Conservation (phyloP, 2,888 invertebrate genomes). For the Nomada ferruginata region DNA sequence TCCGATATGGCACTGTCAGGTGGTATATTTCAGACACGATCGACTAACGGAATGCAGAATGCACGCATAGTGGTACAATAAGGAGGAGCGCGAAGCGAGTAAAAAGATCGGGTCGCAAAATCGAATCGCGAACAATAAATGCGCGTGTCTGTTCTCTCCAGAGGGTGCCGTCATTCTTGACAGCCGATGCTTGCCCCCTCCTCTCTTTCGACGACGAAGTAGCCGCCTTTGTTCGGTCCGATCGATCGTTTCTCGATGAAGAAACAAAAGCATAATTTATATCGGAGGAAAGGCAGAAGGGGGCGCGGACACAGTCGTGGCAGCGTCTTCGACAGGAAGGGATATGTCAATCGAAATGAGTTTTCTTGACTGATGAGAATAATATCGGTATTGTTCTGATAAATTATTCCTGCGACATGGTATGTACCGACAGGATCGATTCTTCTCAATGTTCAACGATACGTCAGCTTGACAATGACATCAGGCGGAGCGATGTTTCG, state of each 20-base stretch:
- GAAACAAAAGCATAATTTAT: slow-evolving; percentile 70
- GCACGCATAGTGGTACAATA: background rate
- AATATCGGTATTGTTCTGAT: slow-evolving; percentile 63
- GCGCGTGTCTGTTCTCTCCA: slow-evolving; percentile 64
- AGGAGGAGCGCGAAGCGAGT: slow-evolving; percentile 28
- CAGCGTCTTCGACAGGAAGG: slow-evolving; percentile 25
- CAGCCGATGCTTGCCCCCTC: slow-evolving; percentile 56
- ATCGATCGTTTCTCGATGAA: slow-evolving; percentile 48
- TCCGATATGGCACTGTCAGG: background rate
- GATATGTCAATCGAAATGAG: slow-evolving; percentile 57
- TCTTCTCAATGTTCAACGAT: slow-evolving; percentile 9
- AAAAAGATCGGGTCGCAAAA: slow-evolving; percentile 39
- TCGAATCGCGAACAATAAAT: slow-evolving; percentile 67
- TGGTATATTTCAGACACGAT: slow-evolving; percentile 3
- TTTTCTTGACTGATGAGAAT: slow-evolving; percentile 35
- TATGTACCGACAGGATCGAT: slow-evolving; percentile 10
- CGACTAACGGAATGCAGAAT: slow-evolving; percentile 35
- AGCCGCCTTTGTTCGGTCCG: slow-evolving; percentile 44
- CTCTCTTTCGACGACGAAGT: slow-evolving; percentile 41
- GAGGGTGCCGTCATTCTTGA: slow-evolving; percentile 69
- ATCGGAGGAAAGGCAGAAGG: slow-evolving; percentile 21
- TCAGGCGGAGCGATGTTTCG: background rate
- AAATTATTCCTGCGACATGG: slow-evolving; percentile 34
- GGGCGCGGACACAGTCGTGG: slow-evolving; percentile 38
- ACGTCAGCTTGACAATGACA: slow-evolving; percentile 14